Base-by-base conservation (phyloP, 2,113 vertebrate genomes). In the Siphamia tubifer region DNA sequence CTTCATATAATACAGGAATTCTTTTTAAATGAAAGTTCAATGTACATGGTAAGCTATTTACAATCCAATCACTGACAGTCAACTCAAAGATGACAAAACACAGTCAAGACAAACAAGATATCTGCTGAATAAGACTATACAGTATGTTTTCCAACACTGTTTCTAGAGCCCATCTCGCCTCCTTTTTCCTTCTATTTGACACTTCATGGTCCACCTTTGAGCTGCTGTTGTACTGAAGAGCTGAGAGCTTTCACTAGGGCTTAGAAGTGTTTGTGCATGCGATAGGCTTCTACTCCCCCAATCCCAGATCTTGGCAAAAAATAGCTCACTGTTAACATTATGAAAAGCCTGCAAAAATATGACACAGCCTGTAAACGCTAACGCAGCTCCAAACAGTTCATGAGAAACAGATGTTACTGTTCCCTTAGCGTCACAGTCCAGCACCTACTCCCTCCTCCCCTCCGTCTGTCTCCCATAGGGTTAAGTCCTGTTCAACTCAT, bases 31-130 rank as follows among this genome's bases (percentile, higher is more conserved):
- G 94, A 95, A 91, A 94, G 94, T 93, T 94, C 90, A 95, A 97
- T 98, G 95, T 97, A 97, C 96, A 98, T 85, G 88, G 89, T 84
- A 92, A 93, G 93, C 92, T 98, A 98, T 98, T 97, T 98, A 98
- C 95, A 98, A 91, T 86, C 91, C 93, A 92, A 85, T 78, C 89
- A 90, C 89, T 88, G 78, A 90, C 90, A 81, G 87, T 90, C 82
- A 91, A 92, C 91, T 89, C 83, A 90, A 90, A 91, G 86, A 86
- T 91, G 88, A 82, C 79, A 91, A 91, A 84, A 92, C 88, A 91
- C 66, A 77, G 79, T 79, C 63, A 49, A 83, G 70, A 87, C 49
- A 57, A 81, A 83, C 73, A 12, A 49, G 77, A 58, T 32, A 83
- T 86, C 72, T 56, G 82, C 62, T 77, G 34, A 60, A 79, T 78